Evolutionary conservation across 2,888 invertebrate species (phyloP), one percentile per base, ranked within the genome.

Genomic region (Lypha dubia): DNA sequence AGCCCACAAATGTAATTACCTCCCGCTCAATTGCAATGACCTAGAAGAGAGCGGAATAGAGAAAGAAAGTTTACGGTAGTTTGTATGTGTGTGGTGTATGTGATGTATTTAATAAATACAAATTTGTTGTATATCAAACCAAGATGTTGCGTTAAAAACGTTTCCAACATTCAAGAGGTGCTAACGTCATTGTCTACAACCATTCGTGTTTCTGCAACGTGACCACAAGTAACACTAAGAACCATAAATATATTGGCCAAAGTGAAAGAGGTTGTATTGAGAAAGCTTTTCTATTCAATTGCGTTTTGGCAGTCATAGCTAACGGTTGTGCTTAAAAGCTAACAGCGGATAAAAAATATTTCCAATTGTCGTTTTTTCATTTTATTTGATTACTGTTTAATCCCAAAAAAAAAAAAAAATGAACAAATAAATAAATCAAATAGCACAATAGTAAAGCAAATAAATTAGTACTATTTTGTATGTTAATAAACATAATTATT

Each of bases 211-310:
- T 86, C 86, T 87, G 86, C 90, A 90, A 90, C 90, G 90, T 90
- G 90, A 90, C 90, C 86, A 85, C 86, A 86, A 82, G 73, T 81
- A 84, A 82, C 83, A 62, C 79, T 82, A 86, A 84, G 79, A 86
- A 86, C 73, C 83, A 79, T 68, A 76, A 79, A 77, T 56, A 77
- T 79, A 79, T 83, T 85, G 79, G 84, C 86, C 76, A 83, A 83
- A 86, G 87, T 86, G 87, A 87, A 87, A 87, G 87, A 87, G 83
- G 85, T 87, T 86, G 75, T 84, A 70, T 79, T 84, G 89, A 87
- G 89, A 90, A 90, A 90, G 89, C 90, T 90, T 90, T 89, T 89
- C 89, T 88, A 87, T 89, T 90, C 90, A 90, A 90, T 89, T 88
- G 88, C 88, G 88, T 88, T 90, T 89, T 85, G 88, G 87, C 86